phyloP scores from a whole-genome alignment of 2,888 invertebrate genomes.

The Dione juno region DNA sequence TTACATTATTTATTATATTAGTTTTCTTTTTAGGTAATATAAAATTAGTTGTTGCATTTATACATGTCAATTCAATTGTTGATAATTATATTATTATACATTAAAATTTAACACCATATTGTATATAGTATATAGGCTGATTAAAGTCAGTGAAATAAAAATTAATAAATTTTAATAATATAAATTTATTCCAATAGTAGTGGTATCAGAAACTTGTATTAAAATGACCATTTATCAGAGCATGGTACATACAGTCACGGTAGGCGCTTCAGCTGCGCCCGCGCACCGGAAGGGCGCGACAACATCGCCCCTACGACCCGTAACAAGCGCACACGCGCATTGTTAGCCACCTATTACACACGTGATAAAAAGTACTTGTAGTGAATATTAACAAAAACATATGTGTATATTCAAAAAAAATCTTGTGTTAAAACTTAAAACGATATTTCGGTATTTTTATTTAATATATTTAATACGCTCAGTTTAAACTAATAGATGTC shows the following conservation, averaged over 20 bases:
- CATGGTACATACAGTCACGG: constrained; percentile 73
- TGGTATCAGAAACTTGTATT: constrained; percentile 54
- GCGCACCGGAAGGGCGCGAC: constrained; percentile 81
- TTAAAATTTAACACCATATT: no score
- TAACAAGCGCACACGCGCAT: constrained; percentile 73
- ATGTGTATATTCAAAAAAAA: background rate
- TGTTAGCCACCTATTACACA: constrained; percentile 65
- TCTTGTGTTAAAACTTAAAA: background rate
- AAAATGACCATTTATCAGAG: constrained; percentile 69
- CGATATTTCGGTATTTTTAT: background rate
- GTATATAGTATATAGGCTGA: no score
- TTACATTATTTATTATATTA: background rate
- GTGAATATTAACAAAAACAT: background rate
- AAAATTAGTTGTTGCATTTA: background rate
- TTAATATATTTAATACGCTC: background rate
- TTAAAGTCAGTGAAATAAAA: no score
- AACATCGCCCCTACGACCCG: constrained; percentile 75
- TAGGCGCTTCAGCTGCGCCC: constrained; percentile 61
- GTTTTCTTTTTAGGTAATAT: background rate
- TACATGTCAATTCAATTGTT: background rate
- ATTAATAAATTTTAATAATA: no score
- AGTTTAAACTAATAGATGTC: background rate
- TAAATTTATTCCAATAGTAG: constrained; percentile 40
- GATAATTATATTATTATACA: background rate
- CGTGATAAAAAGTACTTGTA: constrained; percentile 52